These are phyloP conservation scores for Actinernus sp. DNA, from an alignment of 92 coral and sea anemone species.

Conservation along the genomic window DNA sequence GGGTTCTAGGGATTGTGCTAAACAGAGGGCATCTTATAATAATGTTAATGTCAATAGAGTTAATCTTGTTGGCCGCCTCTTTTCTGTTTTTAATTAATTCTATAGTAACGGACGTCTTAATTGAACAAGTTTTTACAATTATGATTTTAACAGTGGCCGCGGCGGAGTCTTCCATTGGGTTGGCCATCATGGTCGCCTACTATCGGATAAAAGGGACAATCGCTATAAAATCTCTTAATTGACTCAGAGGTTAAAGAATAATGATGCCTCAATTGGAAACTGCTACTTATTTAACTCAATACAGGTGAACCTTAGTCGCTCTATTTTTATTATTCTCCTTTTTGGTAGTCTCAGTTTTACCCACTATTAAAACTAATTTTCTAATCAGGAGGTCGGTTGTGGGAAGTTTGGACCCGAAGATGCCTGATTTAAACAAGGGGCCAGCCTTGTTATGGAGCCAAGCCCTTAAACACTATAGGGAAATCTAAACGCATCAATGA, in stretches of 20 bases:
- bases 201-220: slow-evolving; percentile 86
- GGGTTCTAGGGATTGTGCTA: slow-evolving; percentile 76
- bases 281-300: slow-evolving; percentile 82
- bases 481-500: slow-evolving; percentile 15
- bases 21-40: slow-evolving; percentile 86
- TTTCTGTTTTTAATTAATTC: slow-evolving; percentile 83
- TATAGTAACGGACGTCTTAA: slow-evolving; percentile 75
- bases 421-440: slow-evolving; percentile 29
- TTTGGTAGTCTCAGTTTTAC: slow-evolving; percentile 64
- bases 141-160: slow-evolving; percentile 84
- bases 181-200: slow-evolving; percentile 86
- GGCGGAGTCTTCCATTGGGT: slow-evolving; percentile 87
- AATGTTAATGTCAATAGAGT: slow-evolving; percentile 82
- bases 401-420: slow-evolving; percentile 45
- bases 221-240: slow-evolving; percentile 78
- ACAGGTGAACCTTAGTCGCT: slow-evolving; percentile 75
- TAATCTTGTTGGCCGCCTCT: slow-evolving; percentile 81
- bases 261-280: slow-evolving; percentile 86
- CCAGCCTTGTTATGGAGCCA: slow-evolving; percentile 35
- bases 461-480: slow-evolving; percentile 2
- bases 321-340: slow-evolving; percentile 72
- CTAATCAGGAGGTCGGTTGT: slow-evolving; percentile 60
- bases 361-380: slow-evolving; percentile 65
- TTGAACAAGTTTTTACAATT: slow-evolving; percentile 81
- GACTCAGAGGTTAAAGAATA: slow-evolving; percentile 75